A percentile compares a stretch with the other conserved stretches of the same genome.
Conservation (phyloP, 92 coral and sea anemone species). For the Siderastrea siderea region DNA sequence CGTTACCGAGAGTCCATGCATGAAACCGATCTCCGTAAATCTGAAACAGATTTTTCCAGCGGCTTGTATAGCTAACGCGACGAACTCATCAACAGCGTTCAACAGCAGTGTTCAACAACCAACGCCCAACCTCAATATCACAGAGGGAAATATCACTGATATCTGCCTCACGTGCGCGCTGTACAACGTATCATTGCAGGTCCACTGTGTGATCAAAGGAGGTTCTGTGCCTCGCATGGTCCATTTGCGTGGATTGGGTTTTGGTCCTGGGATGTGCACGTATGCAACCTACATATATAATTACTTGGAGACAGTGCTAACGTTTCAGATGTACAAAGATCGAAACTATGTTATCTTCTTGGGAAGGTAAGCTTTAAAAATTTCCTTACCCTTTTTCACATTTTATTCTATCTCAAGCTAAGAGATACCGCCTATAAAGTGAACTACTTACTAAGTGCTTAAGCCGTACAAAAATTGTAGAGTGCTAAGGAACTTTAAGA, state of each 20-base stretch:
- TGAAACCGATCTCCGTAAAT: constrained; percentile 56
- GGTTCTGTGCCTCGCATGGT: constrained; percentile 71
- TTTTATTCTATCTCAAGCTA: background rate
- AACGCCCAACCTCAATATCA: constrained; percentile 26
- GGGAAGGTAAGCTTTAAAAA: constrained; percentile 67
- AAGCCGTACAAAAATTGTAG: too few relatives aligned
- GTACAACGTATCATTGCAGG: constrained; percentile 77
- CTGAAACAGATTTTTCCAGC: background rate
- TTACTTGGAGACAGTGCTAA: constrained; percentile 67
- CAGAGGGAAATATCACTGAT: constrained; percentile 41
- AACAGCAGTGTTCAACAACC: constrained; percentile 21
- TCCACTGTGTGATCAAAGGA: constrained; percentile 86
- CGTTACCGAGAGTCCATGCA: constrained; percentile 80
- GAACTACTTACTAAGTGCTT: background rate
- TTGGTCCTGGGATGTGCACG: constrained; percentile 72
- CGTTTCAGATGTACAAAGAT: constrained; percentile 80
- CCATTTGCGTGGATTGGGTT: constrained; percentile 70
- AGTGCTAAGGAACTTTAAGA: too few relatives aligned
- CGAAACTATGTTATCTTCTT: constrained; percentile 77
- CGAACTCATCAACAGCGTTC: constrained; percentile 36
- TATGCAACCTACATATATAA: background rate
- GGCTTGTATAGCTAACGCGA: constrained; percentile 35
- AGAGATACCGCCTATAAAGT: too few relatives aligned
- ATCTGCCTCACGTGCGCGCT: constrained; percentile 41
- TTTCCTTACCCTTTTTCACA: background rate